Evolutionary conservation across 1,140 invertebrate genomes (phyloP).

Genomic region (Triops cancriformis): DNA sequence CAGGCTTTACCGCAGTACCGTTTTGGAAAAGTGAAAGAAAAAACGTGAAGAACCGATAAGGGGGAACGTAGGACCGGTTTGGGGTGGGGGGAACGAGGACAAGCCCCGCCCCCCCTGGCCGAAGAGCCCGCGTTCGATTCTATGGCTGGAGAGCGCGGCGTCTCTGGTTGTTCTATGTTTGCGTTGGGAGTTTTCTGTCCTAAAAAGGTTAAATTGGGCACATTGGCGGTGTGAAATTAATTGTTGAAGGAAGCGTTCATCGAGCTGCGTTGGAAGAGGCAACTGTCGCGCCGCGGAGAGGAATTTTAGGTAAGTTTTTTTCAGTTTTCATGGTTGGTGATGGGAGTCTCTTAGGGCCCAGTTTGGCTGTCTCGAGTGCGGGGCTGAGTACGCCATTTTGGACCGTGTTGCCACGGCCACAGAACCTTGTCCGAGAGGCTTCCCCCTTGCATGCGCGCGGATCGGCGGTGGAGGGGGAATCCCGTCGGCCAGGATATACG

Average conservation of each 20-base stretch:
- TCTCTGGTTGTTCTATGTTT: background rate
- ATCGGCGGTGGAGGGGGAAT: too few relatives aligned
- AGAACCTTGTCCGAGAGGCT: background rate
- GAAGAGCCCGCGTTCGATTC: background rate
- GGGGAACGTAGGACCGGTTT: background rate
- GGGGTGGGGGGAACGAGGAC: background rate
- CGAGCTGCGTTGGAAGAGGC: background rate
- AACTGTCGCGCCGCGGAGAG: background rate
- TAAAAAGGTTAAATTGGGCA: background rate
- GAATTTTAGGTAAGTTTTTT: background rate
- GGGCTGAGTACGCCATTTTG: background rate
- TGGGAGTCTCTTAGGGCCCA: background rate
- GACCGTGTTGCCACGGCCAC: background rate
- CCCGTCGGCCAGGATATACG: too few relatives aligned
- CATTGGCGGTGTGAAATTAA: background rate
- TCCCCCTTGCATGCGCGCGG: too few relatives aligned
- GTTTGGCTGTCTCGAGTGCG: background rate
- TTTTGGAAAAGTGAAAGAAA: background rate
- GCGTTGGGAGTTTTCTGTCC: background rate
- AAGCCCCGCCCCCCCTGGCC: background rate
- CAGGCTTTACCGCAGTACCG: background rate
- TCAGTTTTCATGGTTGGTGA: background rate
- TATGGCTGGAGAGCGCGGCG: background rate
- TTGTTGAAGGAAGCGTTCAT: background rate
- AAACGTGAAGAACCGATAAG: background rate